These are phyloP conservation scores for Tricholaema leucomelas DNA, from an alignment of 2,113 vertebrate species.

Conservation along the genomic window DNA sequence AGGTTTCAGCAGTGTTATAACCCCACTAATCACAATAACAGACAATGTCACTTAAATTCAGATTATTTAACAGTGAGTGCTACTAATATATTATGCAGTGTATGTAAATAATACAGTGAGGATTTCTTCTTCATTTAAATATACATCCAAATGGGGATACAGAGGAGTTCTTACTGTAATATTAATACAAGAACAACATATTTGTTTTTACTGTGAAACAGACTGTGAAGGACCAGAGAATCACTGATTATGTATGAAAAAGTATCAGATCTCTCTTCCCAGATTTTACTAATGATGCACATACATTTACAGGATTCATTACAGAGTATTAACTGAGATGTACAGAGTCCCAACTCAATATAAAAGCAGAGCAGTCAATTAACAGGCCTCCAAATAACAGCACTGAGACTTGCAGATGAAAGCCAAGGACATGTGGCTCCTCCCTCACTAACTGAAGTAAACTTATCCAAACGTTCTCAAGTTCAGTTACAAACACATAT, in stretches of 20 bases:
- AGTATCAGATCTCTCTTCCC: background rate
- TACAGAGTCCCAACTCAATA: background rate
- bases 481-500: background rate
- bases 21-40: background rate
- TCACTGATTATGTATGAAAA: background rate
- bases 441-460: background rate
- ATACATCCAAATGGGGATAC: background rate
- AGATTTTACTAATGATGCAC: conserved; percentile 28
- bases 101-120: background rate
- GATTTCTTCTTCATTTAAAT: background rate
- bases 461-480: background rate
- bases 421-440: background rate
- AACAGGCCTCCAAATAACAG: background rate
- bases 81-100: background rate
- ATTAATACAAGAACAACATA: background rate
- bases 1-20: background rate
- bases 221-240: background rate
- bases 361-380: background rate
- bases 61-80: background rate
- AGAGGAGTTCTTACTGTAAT: background rate
- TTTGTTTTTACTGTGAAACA: conserved; percentile 5
- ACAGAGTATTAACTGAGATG: background rate
- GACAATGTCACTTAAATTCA: background rate
- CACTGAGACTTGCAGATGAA: background rate
- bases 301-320: background rate